Percentiles rank a stretch among this genome's conserved stretches.
Evolutionary conservation across 1,140 invertebrate genomes (phyloP).

Genomic region (Drosophila grimshawi): DNA sequence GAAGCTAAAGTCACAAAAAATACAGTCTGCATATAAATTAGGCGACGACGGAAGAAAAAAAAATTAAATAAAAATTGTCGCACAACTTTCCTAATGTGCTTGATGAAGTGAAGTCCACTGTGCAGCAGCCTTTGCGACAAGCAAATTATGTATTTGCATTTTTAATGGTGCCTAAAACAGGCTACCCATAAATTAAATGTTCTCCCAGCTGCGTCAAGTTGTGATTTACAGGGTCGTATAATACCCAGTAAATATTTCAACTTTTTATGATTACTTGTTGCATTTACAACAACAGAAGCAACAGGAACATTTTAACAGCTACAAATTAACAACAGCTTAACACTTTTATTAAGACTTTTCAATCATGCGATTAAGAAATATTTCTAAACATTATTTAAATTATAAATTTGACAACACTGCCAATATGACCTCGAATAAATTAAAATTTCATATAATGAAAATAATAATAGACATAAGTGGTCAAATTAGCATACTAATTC

Average conservation of each 20-base stretch:
- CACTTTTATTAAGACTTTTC: not conserved
- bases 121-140: slow-evolving; percentile 19
- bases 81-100: slow-evolving; percentile 60
- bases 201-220: slow-evolving; percentile 17
- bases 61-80: slow-evolving; percentile 3
- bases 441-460: too few relatives aligned
- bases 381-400: too few relatives aligned
- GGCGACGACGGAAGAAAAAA: slow-evolving; percentile 10
- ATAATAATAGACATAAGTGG: slow-evolving; percentile 13
- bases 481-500: slow-evolving; percentile 32
- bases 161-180: slow-evolving; percentile 51
- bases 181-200: slow-evolving; percentile 54
- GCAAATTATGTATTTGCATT: slow-evolving; percentile 54
- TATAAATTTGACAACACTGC: too few relatives aligned
- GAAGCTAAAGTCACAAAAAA: not conserved
- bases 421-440: too few relatives aligned
- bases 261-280: too few relatives aligned
- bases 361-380: not conserved
- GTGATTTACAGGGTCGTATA: slow-evolving; percentile 22
- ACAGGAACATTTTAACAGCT: not conserved
- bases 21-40: slow-evolving; percentile 67
- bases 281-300: too few relatives aligned
- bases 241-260: not conserved
- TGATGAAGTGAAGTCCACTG: slow-evolving; percentile 51
- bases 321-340: not conserved